A percentile compares a stretch with the other conserved stretches of the same genome.
Conservation (phyloP, 37 sponge, comb jelly and placozoan species). For the Lycopodina hypogea region DNA sequence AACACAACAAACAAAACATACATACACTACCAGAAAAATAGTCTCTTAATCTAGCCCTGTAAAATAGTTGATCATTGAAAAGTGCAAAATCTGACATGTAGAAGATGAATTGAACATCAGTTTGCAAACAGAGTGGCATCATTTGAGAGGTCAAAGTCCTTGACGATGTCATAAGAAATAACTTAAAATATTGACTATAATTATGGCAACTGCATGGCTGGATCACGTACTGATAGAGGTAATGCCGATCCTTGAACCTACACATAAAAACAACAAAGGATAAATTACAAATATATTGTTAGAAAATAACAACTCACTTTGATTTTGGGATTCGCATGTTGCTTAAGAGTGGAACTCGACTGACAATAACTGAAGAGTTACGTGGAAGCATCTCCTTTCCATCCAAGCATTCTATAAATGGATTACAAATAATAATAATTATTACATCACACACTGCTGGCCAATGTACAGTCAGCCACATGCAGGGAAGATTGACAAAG, state of each 20-base stretch:
- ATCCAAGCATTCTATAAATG: slow-evolving; percentile 63
- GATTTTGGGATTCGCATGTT: slow-evolving; percentile 39
- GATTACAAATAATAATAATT: not conserved
- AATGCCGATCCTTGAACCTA: slow-evolving; percentile 44
- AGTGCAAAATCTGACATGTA: slow-evolving; percentile 13
- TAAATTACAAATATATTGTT: not conserved
- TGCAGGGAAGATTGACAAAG: too few relatives aligned
- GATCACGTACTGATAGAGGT: slow-evolving; percentile 60
- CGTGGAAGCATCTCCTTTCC: slow-evolving; percentile 75
- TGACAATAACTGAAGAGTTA: slow-evolving; percentile 74
- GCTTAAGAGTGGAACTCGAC: slow-evolving; percentile 55
- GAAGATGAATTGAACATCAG: not conserved
- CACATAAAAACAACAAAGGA: not conserved
- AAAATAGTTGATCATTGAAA: slow-evolving; percentile 7
- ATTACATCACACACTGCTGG: not conserved
- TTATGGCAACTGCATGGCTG: slow-evolving; percentile 5
- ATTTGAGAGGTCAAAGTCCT: slow-evolving; percentile 17
- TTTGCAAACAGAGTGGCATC: not conserved
- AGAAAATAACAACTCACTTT: slow-evolving; percentile 35
- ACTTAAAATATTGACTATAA: slow-evolving; percentile 6
- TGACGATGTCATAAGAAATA: not conserved
- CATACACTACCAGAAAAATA: too few relatives aligned
- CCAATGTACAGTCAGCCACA: too few relatives aligned
- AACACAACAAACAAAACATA: too few relatives aligned
- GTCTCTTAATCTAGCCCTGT: not conserved